These are phyloP conservation scores for Anagyrus pseudococci DNA, from an alignment of 2,888 invertebrate genomes.

Conservation along the genomic window DNA sequence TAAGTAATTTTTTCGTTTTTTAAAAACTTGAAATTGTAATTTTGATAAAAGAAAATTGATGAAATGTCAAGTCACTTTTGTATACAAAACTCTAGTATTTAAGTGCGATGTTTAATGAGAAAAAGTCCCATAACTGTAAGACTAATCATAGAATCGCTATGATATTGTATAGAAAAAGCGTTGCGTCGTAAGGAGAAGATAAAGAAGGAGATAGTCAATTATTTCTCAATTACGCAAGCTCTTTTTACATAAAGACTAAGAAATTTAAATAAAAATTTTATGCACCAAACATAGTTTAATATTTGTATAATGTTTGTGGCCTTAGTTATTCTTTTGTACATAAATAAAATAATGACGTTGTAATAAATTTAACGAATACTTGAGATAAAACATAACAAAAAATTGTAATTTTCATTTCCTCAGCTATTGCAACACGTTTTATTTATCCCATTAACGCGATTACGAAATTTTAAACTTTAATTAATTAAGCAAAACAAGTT, in stretches of 20 bases:
- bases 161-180: constrained; percentile 31
- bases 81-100: constrained; percentile 49
- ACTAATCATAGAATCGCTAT: constrained; percentile 32
- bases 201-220: constrained; percentile 57
- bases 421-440: no score
- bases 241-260: constrained; percentile 28
- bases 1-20: constrained; percentile 5
- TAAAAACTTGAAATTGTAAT: constrained; percentile 27
- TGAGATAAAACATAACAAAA: not conserved
- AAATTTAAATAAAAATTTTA: constrained; percentile 44
- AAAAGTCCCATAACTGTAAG: constrained; percentile 34
- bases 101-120: constrained; percentile 50
- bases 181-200: constrained; percentile 44
- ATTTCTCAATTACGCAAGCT: constrained; percentile 50
- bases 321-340: constrained; percentile 51
- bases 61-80: constrained; percentile 50
- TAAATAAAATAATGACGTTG: constrained; percentile 56
- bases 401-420: no score
- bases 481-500: no score
- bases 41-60: constrained; percentile 26
- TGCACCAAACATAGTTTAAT: constrained; percentile 49
- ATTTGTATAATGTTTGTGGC: constrained; percentile 51
- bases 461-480: no score
- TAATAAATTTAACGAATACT: constrained; percentile 58
- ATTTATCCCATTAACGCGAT: no score